A percentile compares a stretch with the other conserved stretches of the same genome.
Evolutionary conservation across 2,797 vertebrate genomes (phyloP).

Genomic region (Pelobates cultripes): DNA sequence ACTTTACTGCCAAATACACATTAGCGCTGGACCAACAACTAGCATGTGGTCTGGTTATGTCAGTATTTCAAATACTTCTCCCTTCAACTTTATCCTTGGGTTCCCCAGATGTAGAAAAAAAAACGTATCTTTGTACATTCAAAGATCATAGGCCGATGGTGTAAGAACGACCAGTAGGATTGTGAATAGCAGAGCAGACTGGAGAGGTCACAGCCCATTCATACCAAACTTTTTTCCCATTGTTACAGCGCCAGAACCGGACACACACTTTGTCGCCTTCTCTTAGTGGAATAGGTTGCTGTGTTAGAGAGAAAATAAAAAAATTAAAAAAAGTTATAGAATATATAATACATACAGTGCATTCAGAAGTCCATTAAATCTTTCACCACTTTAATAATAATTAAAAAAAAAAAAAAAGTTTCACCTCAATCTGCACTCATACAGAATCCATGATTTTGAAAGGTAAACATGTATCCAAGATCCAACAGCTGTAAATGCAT

Average conservation of each 20-base stretch:
- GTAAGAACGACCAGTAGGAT: conserved; percentile 89
- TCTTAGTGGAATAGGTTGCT: conserved; percentile 85
- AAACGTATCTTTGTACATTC: background rate
- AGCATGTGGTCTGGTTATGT: background rate
- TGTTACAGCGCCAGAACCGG: conserved; percentile 92
- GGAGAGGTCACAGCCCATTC: conserved; percentile 92
- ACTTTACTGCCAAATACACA: background rate
- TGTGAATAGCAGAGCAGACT: conserved; percentile 89
- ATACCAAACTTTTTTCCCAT: conserved; percentile 93
- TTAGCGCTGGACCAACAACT: background rate
- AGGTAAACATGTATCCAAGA: no score
- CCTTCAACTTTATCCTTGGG: background rate
- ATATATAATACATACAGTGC: no score
- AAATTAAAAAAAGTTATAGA: background rate
- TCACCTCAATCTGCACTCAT: no score
- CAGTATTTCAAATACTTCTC: background rate
- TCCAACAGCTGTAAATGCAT: no score
- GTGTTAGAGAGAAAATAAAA: conserved; percentile 18
- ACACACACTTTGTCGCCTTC: conserved; percentile 80
- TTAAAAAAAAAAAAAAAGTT: no score
- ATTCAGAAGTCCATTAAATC: no score
- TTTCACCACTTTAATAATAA: no score
- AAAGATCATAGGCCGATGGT: conserved; percentile 85
- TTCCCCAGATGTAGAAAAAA: background rate
- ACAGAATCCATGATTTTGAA: no score